Evolutionary conservation across 2,113 vertebrate species (phyloP).

Genomic region (Bubo blakistoni): DNA sequence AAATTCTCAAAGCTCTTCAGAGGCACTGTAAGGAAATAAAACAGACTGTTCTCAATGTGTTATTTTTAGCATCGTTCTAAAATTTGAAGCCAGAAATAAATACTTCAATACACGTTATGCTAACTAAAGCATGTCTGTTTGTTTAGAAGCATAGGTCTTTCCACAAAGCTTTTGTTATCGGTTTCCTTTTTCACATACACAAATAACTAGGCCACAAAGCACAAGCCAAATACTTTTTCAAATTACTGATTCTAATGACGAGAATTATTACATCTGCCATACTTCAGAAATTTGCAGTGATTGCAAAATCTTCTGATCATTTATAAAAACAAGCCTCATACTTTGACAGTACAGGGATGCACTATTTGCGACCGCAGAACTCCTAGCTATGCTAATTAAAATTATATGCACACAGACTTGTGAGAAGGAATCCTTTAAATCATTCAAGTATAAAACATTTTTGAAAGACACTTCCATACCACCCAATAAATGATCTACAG

Average conservation of each 20-base stretch:
- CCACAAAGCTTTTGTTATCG: neutral
- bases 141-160: neutral
- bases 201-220: neutral
- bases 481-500: neutral
- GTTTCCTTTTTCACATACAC: neutral
- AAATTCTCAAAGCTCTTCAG: slow-evolving; percentile 1
- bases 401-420: neutral
- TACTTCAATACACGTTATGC: neutral
- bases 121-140: neutral
- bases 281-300: neutral
- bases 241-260: neutral
- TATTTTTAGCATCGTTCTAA: slow-evolving; percentile 47
- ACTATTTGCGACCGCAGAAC: neutral
- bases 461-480: neutral
- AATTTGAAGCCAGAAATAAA: slow-evolving; percentile 20
- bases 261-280: neutral
- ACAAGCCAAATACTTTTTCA: neutral
- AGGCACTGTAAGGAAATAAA: slow-evolving; percentile 13
- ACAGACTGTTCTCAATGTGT: neutral
- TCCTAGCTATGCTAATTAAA: neutral
- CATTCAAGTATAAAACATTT: neutral
- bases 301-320: neutral
- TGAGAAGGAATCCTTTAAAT: neutral
- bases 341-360: neutral
- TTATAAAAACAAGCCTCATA: neutral